A percentile compares a stretch with the other conserved stretches of the same genome.
phyloP scores from a whole-genome alignment of 2,888 invertebrate species.

The Helleia helle region DNA sequence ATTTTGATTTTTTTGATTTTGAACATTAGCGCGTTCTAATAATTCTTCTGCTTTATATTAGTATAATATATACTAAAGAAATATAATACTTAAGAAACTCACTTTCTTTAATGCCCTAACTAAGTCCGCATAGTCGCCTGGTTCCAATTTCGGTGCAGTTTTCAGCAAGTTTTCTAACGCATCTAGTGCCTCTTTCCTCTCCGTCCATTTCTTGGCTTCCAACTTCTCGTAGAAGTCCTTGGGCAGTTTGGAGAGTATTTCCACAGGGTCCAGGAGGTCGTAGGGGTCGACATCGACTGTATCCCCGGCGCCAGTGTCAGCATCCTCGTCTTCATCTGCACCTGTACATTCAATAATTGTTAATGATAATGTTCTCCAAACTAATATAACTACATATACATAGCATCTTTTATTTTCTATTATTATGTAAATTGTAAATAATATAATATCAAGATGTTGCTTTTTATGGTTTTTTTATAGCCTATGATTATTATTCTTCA shows the following conservation, averaged over 20 bases:
- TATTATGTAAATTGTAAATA: too few relatives aligned
- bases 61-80: background rate
- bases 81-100: slow-evolving; percentile 16
- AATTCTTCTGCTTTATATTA: too few relatives aligned
- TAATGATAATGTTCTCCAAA: too few relatives aligned
- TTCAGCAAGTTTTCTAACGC: slow-evolving; percentile 83
- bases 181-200: slow-evolving; percentile 94
- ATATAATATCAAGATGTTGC: too few relatives aligned
- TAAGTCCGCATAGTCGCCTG: slow-evolving; percentile 93
- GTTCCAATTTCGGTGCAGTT: slow-evolving; percentile 87
- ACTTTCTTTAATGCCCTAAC: slow-evolving; percentile 91
- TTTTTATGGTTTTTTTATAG: too few relatives aligned
- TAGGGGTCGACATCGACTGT: slow-evolving; percentile 88
- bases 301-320: slow-evolving; percentile 76
- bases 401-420: too few relatives aligned
- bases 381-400: too few relatives aligned
- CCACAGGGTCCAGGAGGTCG: slow-evolving; percentile 93
- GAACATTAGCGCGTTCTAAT: too few relatives aligned
- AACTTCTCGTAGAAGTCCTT: slow-evolving; percentile 96
- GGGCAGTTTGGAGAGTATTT: slow-evolving; percentile 93
- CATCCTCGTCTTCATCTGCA: slow-evolving; percentile 61
- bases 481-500: too few relatives aligned
- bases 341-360: too few relatives aligned
- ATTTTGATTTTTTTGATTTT: too few relatives aligned
- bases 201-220: slow-evolving; percentile 97